Evolutionary conservation across 1,140 invertebrate genomes (phyloP).

Genomic region (Portunus trituberculatus): DNA sequence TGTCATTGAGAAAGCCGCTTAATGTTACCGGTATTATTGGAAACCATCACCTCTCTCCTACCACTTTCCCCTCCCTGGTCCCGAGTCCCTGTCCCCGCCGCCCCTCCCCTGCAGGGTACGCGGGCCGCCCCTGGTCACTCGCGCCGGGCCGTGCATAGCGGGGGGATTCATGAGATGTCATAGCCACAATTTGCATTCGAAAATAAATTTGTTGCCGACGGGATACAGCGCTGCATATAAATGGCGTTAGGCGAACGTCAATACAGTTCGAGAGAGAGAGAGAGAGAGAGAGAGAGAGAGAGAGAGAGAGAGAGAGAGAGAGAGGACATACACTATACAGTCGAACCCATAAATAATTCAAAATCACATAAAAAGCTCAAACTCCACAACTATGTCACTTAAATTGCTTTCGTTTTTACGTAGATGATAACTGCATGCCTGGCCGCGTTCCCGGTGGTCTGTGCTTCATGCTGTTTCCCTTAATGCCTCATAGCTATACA

Average conservation of each 20-base stretch:
- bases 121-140: constrained; percentile 3
- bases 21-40: neutral
- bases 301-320: constrained; percentile 15
- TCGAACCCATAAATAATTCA: neutral
- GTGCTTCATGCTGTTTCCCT: neutral
- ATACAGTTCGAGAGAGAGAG: constrained; percentile 37
- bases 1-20: neutral
- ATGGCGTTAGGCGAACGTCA: neutral
- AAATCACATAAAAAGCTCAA: neutral
- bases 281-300: constrained; percentile 52
- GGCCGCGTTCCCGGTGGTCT: neutral
- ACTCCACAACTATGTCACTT: neutral
- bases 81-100: neutral
- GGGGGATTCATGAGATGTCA: constrained; percentile 29
- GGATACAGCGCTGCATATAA: constrained; percentile 27
- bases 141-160: constrained; percentile 14
- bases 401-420: neutral
- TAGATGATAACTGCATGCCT: neutral
- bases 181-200: constrained; percentile 33
- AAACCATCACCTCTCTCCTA: neutral
- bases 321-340: neutral
- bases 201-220: constrained; percentile 42
- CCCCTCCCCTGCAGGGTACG: neutral
- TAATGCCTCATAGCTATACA: neutral
- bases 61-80: no score